Evolutionary conservation across 2,797 vertebrate species (phyloP).

Genomic region (Phylloscopus collybita): DNA sequence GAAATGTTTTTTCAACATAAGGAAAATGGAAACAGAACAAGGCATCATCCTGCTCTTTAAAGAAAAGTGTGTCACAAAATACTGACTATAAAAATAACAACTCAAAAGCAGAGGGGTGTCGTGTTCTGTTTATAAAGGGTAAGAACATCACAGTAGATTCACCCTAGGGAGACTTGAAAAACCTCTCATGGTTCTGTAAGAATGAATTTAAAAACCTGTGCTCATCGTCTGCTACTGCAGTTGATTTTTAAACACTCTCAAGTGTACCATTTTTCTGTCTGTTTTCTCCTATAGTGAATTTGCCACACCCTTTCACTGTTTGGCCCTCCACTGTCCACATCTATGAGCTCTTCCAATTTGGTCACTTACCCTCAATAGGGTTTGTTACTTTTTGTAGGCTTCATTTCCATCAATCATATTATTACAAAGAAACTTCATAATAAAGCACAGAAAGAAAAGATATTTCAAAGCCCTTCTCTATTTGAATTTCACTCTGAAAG

Average conservation of each 20-base stretch:
- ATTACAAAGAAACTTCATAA: background rate
- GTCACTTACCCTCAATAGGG: background rate
- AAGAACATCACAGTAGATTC: background rate
- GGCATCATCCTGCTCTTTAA: background rate
- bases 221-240: background rate
- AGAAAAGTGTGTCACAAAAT: background rate
- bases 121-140: background rate
- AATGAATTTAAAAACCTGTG: background rate
- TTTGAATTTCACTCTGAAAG: background rate
- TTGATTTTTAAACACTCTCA: background rate
- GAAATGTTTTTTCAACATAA: background rate
- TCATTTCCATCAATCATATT: background rate
- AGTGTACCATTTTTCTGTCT: background rate
- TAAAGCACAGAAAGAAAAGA: background rate
- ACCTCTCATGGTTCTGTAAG: background rate
- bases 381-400: background rate
- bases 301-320: background rate
- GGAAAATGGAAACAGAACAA: background rate
- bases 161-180: background rate
- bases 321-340: background rate
- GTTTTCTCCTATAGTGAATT: background rate
- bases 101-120: background rate
- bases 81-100: background rate
- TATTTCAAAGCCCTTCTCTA: background rate
- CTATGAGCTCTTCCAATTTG: background rate